These are phyloP conservation scores for Brachionus angularis DNA, from an alignment of 1,140 invertebrate species.

Conservation along the genomic window DNA sequence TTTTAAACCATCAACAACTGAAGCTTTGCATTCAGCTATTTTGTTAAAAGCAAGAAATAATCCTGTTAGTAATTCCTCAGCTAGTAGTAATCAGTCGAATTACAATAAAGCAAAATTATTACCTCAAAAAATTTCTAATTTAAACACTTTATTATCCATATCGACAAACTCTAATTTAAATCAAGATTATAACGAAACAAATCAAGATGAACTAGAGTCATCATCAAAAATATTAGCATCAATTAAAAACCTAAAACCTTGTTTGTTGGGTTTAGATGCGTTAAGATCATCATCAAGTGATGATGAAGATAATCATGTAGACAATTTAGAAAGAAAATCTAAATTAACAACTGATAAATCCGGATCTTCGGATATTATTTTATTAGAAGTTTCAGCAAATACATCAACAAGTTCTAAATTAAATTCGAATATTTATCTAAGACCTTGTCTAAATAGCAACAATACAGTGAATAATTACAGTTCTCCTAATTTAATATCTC, in stretches of 20 bases:
- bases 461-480: neutral
- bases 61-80: no score
- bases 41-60: slow-evolving; percentile 10
- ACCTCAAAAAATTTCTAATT: no score
- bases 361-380: slow-evolving; percentile 13
- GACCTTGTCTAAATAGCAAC: neutral
- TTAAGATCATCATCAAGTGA: neutral
- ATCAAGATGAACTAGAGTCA: slow-evolving; percentile 18
- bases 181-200: no score
- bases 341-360: no score
- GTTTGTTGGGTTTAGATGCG: neutral
- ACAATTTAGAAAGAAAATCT: slow-evolving; percentile 24
- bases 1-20: slow-evolving; percentile 12
- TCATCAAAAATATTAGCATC: neutral
- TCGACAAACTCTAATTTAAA: neutral
- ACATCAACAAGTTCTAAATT: neutral
- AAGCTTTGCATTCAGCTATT: slow-evolving; percentile 20
- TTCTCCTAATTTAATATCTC: neutral
- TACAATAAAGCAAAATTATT: neutral
- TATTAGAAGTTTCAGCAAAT: neutral
- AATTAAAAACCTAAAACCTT: slow-evolving; percentile 10
- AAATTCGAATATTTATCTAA: neutral
- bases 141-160: neutral
- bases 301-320: slow-evolving; percentile 24
- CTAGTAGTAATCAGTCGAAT: no score